phyloP scores from a whole-genome alignment of 2,797 vertebrate species.

The Sarcoramphus papa region DNA sequence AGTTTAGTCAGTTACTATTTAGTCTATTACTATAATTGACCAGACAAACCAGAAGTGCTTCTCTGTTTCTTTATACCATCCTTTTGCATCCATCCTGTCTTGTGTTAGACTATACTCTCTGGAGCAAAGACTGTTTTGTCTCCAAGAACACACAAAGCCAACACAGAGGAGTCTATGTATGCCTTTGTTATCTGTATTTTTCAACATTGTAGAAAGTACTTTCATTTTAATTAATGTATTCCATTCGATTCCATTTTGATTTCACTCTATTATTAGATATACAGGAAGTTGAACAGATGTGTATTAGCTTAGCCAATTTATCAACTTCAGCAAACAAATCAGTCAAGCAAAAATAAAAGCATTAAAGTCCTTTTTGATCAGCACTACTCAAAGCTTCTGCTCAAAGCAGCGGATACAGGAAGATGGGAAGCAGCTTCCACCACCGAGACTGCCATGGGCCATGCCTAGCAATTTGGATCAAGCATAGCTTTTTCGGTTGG shows the following conservation, averaged over 20 bases:
- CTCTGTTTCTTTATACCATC: not conserved
- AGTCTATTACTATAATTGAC: not conserved
- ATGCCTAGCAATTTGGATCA: not conserved
- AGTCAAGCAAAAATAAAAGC: not conserved
- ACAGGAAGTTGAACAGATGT: constrained; percentile 11
- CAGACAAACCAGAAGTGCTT: not conserved
- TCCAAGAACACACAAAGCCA: not conserved
- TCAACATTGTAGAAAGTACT: not conserved
- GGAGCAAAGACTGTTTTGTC: not conserved
- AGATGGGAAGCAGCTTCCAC: not conserved
- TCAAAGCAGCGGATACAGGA: not conserved
- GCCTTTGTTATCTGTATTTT: not conserved
- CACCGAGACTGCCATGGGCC: not conserved
- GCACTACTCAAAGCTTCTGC: not conserved
- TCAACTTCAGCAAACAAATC: not conserved
- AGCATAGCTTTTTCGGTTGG: not conserved
- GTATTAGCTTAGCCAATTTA: not conserved
- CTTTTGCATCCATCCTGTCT: not conserved
- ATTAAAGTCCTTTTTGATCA: not conserved
- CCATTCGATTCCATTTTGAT: not conserved
- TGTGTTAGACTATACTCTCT: not conserved
- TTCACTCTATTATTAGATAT: not conserved
- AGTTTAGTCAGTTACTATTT: not conserved
- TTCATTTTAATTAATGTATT: constrained; percentile 17
- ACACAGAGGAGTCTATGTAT: not conserved